These are phyloP conservation scores for Philaethria dido DNA, from an alignment of 2,888 invertebrate genomes.

Conservation along the genomic window DNA sequence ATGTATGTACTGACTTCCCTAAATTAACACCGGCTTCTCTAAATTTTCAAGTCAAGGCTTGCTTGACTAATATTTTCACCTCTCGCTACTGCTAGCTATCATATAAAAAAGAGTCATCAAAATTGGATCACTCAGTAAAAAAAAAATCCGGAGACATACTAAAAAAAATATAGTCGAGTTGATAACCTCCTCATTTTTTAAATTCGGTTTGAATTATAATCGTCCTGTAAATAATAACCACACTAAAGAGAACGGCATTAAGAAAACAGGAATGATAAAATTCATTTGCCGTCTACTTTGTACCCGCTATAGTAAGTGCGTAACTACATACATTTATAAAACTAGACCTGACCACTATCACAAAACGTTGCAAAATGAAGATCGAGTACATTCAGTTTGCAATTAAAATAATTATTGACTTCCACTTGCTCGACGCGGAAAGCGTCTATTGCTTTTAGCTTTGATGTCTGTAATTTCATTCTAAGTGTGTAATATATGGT, in stretches of 20 bases:
- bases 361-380: constrained; percentile 20
- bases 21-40: no score
- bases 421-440: constrained; percentile 6
- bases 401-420: constrained; percentile 31
- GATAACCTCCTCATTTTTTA: no score
- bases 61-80: no score
- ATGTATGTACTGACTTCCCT: no score
- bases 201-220: no score
- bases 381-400: constrained; percentile 13
- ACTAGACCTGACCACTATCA: not conserved
- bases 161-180: no score
- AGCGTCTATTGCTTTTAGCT: constrained; percentile 21
- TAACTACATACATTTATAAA: not conserved
- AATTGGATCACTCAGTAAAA: no score
- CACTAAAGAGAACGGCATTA: not conserved
- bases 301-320: not conserved
- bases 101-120: no score
- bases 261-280: not conserved
- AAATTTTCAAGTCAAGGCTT: no score
- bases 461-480: constrained; percentile 10
- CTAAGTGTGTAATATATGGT: not conserved
- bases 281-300: not conserved
- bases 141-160: no score
- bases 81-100: no score
- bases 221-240: not conserved